A percentile compares a stretch with the other conserved stretches of the same genome.
Evolutionary conservation across 2,888 invertebrate genomes (phyloP).

Genomic region (Andrena dorsata): DNA sequence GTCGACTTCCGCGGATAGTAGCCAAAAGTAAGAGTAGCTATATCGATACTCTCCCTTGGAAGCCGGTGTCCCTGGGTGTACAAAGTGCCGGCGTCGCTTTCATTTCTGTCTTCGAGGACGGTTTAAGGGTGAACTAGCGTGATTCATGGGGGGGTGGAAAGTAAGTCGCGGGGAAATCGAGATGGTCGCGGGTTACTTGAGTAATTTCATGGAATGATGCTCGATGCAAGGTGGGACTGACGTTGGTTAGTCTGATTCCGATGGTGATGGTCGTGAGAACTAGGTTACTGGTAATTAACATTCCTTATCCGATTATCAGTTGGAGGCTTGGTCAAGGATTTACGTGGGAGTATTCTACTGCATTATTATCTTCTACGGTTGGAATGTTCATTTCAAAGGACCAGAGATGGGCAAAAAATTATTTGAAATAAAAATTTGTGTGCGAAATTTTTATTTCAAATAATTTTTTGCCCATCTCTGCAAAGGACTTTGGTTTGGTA

Average conservation of each 20-base stretch:
- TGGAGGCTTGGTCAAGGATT: conserved; percentile 37
- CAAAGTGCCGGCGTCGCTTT: conserved; percentile 54
- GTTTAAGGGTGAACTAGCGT: conserved; percentile 16
- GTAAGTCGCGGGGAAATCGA: conserved; percentile 20
- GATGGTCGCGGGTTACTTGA: neutral
- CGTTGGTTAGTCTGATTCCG: neutral
- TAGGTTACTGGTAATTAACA: conserved; percentile 51
- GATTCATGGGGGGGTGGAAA: conserved; percentile 36
- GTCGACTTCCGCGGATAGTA: conserved; percentile 75
- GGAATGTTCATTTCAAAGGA: neutral
- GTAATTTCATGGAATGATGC: neutral
- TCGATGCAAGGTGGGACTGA: neutral
- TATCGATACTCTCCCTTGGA: conserved; percentile 65
- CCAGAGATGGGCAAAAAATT: no score
- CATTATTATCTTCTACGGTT: conserved; percentile 1
- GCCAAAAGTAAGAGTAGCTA: conserved; percentile 78
- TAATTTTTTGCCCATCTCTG: no score
- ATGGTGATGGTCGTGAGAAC: neutral
- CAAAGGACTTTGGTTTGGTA: neutral
- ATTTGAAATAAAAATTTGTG: no score
- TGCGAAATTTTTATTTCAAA: no score
- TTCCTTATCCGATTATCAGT: conserved; percentile 47
- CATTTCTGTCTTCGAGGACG: conserved; percentile 29
- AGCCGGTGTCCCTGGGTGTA: conserved; percentile 54
- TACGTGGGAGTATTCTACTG: neutral